phyloP scores from a whole-genome alignment of 2,797 vertebrate species.

The Sitta carolinensis region DNA sequence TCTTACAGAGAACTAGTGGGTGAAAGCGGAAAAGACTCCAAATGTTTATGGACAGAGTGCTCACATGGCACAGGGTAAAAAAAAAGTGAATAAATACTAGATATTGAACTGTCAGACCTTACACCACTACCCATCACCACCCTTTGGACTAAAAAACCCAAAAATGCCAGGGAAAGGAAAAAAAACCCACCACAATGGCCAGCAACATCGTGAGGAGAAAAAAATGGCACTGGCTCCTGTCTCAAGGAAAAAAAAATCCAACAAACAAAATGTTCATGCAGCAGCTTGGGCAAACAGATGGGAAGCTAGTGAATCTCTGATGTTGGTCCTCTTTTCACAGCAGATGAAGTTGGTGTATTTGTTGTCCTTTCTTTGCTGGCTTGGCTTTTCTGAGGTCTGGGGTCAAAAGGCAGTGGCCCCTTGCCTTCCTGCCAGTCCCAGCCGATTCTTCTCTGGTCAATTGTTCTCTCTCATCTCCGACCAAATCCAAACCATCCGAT shows the following conservation, averaged over 20 bases:
- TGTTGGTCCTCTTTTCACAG: neutral
- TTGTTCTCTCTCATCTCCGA: neutral
- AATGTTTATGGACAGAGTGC: neutral
- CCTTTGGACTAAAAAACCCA: neutral
- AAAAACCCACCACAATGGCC: too few relatives aligned
- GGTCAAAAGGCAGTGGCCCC: accelerated
- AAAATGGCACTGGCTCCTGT: neutral
- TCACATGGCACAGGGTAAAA: neutral
- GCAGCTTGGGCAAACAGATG: neutral
- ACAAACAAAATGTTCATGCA: neutral
- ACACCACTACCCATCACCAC: accelerated
- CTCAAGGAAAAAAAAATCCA: neutral
- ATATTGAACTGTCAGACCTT: neutral
- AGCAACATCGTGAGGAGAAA: neutral
- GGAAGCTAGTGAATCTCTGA: neutral
- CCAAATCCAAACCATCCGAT: neutral
- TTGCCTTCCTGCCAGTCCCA: neutral
- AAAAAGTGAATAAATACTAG: neutral
- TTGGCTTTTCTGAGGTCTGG: neutral
- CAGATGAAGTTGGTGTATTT: neutral
- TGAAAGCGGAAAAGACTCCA: neutral
- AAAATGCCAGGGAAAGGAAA: neutral
- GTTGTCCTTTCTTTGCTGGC: neutral
- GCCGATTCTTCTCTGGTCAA: neutral
- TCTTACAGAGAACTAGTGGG: neutral